These are phyloP conservation scores for Nematostella vectensis DNA, from an alignment of 92 coral and sea anemone genomes.

Conservation along the genomic window DNA sequence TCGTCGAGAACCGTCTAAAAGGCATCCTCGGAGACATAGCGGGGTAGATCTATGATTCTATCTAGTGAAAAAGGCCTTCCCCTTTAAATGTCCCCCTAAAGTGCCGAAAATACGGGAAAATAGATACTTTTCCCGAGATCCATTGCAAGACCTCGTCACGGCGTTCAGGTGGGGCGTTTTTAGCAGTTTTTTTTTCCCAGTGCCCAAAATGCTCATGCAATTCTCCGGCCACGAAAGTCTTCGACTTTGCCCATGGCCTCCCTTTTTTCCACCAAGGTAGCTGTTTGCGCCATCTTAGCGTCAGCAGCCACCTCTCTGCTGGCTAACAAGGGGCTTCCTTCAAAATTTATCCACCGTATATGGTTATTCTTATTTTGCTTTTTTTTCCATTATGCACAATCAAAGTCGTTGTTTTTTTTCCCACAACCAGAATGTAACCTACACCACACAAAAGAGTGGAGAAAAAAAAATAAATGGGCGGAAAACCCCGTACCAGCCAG, in stretches of 20 bases:
- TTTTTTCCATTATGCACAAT: not conserved
- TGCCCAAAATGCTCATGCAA: slow-evolving; percentile 10
- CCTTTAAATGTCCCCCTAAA: slow-evolving; percentile 26
- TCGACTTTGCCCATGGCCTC: slow-evolving; percentile 4
- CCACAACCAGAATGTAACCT: slow-evolving; percentile 5
- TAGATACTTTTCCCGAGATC: slow-evolving; percentile 15
- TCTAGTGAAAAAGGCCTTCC: slow-evolving; percentile 12
- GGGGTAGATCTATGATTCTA: slow-evolving; percentile 1
- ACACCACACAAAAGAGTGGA: not conserved
- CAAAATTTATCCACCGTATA: slow-evolving; percentile 10
- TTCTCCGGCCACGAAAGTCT: slow-evolving; percentile 11
- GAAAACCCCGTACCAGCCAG: slow-evolving; percentile 26
- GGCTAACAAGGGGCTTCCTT: slow-evolving; percentile 14
- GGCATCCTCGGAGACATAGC: slow-evolving; percentile 9
- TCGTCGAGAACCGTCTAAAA: slow-evolving; percentile 19
- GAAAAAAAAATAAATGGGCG: not conserved
- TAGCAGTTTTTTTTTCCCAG: slow-evolving; percentile 20
- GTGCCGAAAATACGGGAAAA: slow-evolving; percentile 22
- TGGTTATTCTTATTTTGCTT: not conserved
- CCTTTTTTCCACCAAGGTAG: not conserved
- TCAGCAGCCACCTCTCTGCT: slow-evolving; percentile 17
- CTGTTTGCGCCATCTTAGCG: not conserved
- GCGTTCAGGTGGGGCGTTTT: not conserved
- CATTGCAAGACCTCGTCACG: slow-evolving; percentile 17
- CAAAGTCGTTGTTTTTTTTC: slow-evolving; percentile 7